Conservation (phyloP, 2,797 vertebrate species). For the Labroides dimidiatus region DNA sequence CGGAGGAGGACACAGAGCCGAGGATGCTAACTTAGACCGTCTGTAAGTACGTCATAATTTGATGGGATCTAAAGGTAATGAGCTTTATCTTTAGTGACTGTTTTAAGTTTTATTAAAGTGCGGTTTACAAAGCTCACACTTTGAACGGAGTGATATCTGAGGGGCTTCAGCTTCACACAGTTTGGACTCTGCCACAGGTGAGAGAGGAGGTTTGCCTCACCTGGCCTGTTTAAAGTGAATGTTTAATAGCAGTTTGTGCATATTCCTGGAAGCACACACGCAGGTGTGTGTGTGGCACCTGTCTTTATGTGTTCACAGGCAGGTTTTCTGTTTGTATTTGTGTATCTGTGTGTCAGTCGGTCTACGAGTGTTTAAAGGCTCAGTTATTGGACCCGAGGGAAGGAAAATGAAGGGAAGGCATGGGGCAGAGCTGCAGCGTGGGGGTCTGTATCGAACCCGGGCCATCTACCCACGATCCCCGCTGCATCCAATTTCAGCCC, state of each 20-base stretch:
- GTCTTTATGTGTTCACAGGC: neutral
- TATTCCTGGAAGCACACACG: constrained; percentile 17
- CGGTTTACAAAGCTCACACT: too few species aligned
- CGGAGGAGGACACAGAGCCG: too few species aligned
- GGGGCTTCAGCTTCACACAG: neutral
- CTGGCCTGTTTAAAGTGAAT: constrained; percentile 60
- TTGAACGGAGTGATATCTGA: too few species aligned
- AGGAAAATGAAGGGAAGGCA: constrained; percentile 66
- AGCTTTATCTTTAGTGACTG: too few species aligned
- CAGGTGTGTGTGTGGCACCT: constrained; percentile 10
- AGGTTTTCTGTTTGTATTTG: constrained; percentile 9
- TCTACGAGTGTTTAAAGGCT: constrained; percentile 65
- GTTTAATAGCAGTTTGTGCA: constrained; percentile 43
- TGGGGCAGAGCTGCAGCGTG: constrained; percentile 87
- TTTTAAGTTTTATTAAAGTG: too few species aligned
- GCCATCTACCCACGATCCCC: constrained; percentile 96
- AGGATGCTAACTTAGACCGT: too few species aligned
- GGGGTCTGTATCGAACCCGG: constrained; percentile 94
- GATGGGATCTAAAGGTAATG: too few species aligned
- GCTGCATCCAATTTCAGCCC: constrained; percentile 99
- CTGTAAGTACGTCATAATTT: too few species aligned
- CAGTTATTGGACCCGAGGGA: constrained; percentile 67
- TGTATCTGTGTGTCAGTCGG: constrained; percentile 45
- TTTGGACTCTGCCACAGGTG: constrained; percentile 53
- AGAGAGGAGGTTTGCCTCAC: constrained; percentile 64